Conservation (phyloP, 2,113 vertebrate species). For the Gobius niger region DNA sequence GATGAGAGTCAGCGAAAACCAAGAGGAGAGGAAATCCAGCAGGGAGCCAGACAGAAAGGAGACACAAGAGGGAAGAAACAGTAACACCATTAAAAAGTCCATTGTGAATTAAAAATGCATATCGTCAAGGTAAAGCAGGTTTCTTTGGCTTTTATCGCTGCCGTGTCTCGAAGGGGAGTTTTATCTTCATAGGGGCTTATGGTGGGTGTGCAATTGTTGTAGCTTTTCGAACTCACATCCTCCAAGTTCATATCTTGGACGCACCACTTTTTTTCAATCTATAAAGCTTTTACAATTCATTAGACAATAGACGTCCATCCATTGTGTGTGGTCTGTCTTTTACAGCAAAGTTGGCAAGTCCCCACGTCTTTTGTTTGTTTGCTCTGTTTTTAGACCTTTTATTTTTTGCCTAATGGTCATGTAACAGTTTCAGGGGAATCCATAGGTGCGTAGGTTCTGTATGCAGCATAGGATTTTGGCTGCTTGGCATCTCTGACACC, state of each 20-base stretch:
- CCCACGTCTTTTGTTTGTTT: neutral
- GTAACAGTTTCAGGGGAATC: neutral
- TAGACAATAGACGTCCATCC: neutral
- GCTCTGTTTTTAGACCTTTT: too few species aligned
- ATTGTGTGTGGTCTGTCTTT: neutral
- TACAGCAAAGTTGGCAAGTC: neutral
- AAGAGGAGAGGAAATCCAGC: neutral
- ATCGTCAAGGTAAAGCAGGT: neutral
- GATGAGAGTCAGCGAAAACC: neutral
- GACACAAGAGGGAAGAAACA: neutral
- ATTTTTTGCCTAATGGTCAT: neutral
- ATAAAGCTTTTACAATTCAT: neutral
- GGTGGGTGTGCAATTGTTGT: neutral
- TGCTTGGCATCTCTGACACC: constrained; percentile 49
- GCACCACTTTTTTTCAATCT: neutral
- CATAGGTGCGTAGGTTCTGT: constrained; percentile 7
- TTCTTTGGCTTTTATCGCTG: neutral
- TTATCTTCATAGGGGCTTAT: neutral
- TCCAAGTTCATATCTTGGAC: neutral
- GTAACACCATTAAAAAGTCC: neutral
- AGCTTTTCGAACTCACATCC: neutral
- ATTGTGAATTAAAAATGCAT: constrained; percentile 12
- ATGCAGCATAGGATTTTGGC: constrained; percentile 22
- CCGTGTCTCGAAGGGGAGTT: neutral
- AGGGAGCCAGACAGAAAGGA: neutral